Percentiles rank a stretch among this genome's conserved stretches.
phyloP scores from a whole-genome alignment of 2,797 vertebrate genomes.

The Gila robusta region DNA sequence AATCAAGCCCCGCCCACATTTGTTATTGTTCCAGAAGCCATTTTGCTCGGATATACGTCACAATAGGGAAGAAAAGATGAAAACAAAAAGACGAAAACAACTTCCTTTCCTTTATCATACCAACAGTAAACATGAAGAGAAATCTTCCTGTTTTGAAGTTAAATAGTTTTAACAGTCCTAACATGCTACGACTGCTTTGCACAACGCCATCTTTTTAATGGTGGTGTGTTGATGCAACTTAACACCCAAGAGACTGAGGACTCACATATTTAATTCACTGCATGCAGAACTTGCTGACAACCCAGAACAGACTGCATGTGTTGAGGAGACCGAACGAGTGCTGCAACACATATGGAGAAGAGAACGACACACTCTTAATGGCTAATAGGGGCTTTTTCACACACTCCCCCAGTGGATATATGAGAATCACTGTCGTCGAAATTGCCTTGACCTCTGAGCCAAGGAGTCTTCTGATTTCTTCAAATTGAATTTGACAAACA shows the following conservation, averaged over 20 bases:
- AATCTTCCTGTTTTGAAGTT: not conserved
- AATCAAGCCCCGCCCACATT: too few relatives aligned
- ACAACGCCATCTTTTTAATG: not conserved
- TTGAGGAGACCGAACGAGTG: constrained; percentile 40
- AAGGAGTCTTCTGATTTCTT: constrained; percentile 68
- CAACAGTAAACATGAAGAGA: not conserved
- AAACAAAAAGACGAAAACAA: too few relatives aligned
- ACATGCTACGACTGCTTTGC: not conserved
- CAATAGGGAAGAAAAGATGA: too few relatives aligned
- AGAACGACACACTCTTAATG: constrained; percentile 68
- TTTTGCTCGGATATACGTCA: too few relatives aligned
- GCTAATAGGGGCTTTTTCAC: constrained; percentile 72
- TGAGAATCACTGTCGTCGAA: constrained; percentile 76
- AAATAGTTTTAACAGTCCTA: not conserved
- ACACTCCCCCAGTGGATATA: constrained; percentile 68
- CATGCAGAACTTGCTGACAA: constrained; percentile 7
- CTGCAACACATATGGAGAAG: constrained; percentile 62
- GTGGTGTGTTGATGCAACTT: not conserved
- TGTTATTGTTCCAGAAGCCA: too few relatives aligned
- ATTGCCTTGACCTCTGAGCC: constrained; percentile 74
- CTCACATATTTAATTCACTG: not conserved
- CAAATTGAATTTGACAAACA: constrained; percentile 81
- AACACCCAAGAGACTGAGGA: not conserved
- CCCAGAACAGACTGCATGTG: not conserved
- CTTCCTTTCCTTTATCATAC: too few relatives aligned